Evolutionary conservation across 2,888 invertebrate genomes (phyloP).

Genomic region (Uropetala carovei): DNA sequence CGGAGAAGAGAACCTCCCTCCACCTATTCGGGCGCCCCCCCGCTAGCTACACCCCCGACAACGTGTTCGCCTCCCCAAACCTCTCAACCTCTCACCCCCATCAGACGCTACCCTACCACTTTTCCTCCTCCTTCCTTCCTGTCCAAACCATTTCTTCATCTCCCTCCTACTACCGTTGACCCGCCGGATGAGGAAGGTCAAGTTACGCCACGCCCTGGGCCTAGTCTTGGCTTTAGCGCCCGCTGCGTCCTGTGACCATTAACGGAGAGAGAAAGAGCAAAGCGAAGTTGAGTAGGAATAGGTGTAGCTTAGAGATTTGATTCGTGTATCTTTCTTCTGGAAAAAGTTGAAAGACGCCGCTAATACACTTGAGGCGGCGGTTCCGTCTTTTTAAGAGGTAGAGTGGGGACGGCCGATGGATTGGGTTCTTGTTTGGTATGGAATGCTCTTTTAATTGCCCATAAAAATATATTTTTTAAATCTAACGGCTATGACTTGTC

Average conservation of each 20-base stretch:
- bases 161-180: conserved; percentile 3
- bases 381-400: not conserved
- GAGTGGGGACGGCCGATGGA: not conserved
- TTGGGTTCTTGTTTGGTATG: not conserved
- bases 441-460: conserved; percentile 23
- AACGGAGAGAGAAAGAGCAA: not conserved
- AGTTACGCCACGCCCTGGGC: conserved; percentile 9
- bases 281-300: not conserved
- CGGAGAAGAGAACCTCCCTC: not conserved
- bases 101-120: not conserved
- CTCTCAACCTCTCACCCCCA: not conserved
- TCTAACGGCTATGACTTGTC: not conserved
- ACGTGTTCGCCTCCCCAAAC: not conserved
- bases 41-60: conserved; percentile 17
- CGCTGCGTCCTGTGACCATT: not conserved
- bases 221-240: not conserved
- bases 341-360: not conserved
- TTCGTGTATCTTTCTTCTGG: not conserved
- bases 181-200: not conserved
- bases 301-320: not conserved
- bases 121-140: conserved; percentile 1
- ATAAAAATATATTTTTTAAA: conserved; percentile 32
- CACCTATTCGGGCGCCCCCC: not conserved
- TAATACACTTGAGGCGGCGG: conserved; percentile 14
- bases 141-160: not conserved